Percentiles rank a stretch among this genome's conserved stretches.
Conservation (phyloP, 1,140 invertebrate genomes). For the Drosophila kohkoa region DNA sequence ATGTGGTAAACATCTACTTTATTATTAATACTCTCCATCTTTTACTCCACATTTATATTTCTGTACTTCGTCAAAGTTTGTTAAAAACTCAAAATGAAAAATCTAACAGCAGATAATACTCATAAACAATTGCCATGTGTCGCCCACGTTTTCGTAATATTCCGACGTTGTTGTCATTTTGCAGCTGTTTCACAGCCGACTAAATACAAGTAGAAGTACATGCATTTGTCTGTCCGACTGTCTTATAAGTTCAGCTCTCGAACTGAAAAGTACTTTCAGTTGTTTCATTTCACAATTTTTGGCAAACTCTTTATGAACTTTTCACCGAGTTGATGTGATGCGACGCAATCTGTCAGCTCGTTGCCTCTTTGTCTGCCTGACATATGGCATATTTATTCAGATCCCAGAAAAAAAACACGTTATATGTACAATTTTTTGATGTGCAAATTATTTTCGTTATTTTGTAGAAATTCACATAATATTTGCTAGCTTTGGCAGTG, state of each 20-base stretch:
- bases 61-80: background rate
- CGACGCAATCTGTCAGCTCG: slow-evolving; percentile 29
- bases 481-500: background rate
- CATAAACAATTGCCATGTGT: slow-evolving; percentile 13
- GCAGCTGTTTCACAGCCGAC: slow-evolving; percentile 34
- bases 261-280: slow-evolving; percentile 29
- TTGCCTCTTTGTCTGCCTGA: slow-evolving; percentile 8
- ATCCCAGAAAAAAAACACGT: background rate
- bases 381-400: slow-evolving; percentile 36
- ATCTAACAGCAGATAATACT: background rate
- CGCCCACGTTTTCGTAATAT: slow-evolving; percentile 3
- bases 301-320: slow-evolving; percentile 12
- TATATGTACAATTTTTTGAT: slow-evolving; percentile 4
- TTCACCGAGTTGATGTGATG: slow-evolving; percentile 16
- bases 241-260: slow-evolving; percentile 26
- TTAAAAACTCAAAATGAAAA: slow-evolving; percentile 21
- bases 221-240: background rate
- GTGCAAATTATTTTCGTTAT: background rate
- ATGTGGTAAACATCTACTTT: too few species aligned
- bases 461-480: slow-evolving; percentile 9
- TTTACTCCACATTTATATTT: background rate
- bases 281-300: slow-evolving; percentile 13
- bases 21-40: background rate
- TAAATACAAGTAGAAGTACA: slow-evolving; percentile 15
- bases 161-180: slow-evolving; percentile 21